Percentiles rank a stretch among this genome's conserved stretches.
These are phyloP conservation scores for Nasalis larvatus DNA, from an alignment of 2,113 vertebrate species.

Conservation along the genomic window DNA sequence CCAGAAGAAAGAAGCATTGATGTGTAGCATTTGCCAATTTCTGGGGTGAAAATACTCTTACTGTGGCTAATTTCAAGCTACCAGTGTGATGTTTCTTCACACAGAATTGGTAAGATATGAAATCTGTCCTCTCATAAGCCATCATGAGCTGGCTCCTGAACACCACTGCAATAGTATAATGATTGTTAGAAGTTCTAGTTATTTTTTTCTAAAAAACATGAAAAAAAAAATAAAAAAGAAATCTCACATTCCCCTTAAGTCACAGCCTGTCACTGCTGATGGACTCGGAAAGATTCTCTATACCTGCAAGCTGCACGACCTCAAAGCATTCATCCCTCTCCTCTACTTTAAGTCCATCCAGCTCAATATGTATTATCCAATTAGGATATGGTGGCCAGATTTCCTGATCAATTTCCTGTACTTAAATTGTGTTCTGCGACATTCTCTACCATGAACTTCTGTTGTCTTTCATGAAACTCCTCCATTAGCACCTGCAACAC, in stretches of 20 bases:
- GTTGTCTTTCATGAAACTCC: neutral
- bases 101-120: neutral
- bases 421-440: neutral
- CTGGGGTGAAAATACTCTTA: neutral
- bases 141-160: neutral
- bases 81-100: neutral
- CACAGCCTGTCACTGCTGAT: neutral
- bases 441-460: neutral
- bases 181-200: neutral
- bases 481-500: neutral
- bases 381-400: neutral
- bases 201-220: neutral
- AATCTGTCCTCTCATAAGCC: neutral
- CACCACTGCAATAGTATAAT: neutral
- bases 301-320: neutral
- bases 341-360: neutral
- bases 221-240: neutral
- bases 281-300: neutral
- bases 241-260: neutral
- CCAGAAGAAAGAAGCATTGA: neutral
- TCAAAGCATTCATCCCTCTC: neutral
- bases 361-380: neutral
- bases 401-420: neutral
- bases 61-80: neutral
- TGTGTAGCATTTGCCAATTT: neutral